phyloP scores from a whole-genome alignment of 2,888 invertebrate genomes.

The Mechanitis messenoides region DNA sequence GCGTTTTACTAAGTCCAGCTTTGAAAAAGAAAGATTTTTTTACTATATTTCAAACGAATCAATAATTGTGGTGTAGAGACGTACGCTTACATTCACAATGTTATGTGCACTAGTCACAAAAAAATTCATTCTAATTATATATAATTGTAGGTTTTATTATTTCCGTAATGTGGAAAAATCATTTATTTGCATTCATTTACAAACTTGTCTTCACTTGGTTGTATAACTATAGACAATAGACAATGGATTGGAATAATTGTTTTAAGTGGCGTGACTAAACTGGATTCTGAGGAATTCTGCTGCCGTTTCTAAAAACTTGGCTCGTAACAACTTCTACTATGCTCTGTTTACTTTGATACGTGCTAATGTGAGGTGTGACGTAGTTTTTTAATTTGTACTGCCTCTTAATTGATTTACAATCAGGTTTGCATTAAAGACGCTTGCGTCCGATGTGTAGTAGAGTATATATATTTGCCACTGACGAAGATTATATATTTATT shows the following conservation, averaged over 20 bases:
- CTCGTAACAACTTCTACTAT: constrained; percentile 11
- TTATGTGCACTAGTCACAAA: too few relatives aligned
- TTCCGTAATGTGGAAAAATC: too few relatives aligned
- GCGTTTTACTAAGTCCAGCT: neutral
- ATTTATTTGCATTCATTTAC: too few relatives aligned
- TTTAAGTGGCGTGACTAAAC: constrained; percentile 46
- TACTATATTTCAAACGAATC: too few relatives aligned
- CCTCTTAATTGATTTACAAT: neutral
- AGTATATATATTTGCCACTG: too few relatives aligned
- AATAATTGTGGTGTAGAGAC: too few relatives aligned
- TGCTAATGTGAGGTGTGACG: neutral
- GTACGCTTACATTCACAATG: too few relatives aligned
- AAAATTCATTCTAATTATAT: too few relatives aligned
- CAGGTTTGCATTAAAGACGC: neutral
- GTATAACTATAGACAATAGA: constrained; percentile 30
- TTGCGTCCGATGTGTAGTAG: neutral
- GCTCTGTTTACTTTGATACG: constrained; percentile 1
- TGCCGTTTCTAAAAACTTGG: constrained; percentile 51
- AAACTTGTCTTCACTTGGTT: too few relatives aligned
- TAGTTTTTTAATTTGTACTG: neutral
- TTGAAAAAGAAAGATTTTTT: neutral
- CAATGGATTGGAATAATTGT: constrained; percentile 49
- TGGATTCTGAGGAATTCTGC: constrained; percentile 46
- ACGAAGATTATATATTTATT: too few relatives aligned
- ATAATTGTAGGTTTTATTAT: too few relatives aligned